Conservation (phyloP, 2,888 invertebrate genomes). For the Psylliodes chrysocephalus region DNA sequence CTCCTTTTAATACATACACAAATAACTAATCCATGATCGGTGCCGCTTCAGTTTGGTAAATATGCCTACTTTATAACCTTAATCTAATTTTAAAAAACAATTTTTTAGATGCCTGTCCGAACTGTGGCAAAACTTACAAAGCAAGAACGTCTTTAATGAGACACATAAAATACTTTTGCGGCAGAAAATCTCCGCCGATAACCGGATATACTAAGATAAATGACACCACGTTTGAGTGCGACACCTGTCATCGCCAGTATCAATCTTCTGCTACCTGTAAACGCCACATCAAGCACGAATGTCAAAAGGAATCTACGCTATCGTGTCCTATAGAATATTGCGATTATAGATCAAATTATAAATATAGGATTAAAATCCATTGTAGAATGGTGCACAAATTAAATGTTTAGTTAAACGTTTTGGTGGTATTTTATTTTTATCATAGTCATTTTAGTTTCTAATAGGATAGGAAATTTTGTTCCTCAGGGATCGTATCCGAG, state of each 20-base stretch:
- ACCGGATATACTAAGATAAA: constrained; percentile 44
- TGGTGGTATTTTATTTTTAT: too few relatives aligned
- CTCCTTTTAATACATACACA: too few relatives aligned
- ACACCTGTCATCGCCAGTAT: constrained; percentile 37
- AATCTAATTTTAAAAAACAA: too few relatives aligned
- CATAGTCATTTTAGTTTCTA: too few relatives aligned
- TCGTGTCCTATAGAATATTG: constrained; percentile 52
- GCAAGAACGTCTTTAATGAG: constrained; percentile 51
- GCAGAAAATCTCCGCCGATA: constrained; percentile 47
- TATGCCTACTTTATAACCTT: too few relatives aligned
- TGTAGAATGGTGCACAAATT: constrained; percentile 51
- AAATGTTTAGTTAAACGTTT: constrained; percentile 10
- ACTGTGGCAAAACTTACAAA: constrained; percentile 54
- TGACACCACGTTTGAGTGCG: constrained; percentile 43
- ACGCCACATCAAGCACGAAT: constrained; percentile 48
- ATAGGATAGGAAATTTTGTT: too few relatives aligned
- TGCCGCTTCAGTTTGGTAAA: too few relatives aligned
- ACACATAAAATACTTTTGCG: constrained; percentile 50
- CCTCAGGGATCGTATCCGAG: too few relatives aligned
- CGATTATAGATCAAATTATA: constrained; percentile 50
- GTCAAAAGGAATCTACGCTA: constrained; percentile 49
- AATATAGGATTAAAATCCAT: constrained; percentile 51
- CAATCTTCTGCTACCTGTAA: constrained; percentile 45
- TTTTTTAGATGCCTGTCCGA: constrained; percentile 39
- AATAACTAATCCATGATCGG: too few relatives aligned